Evolutionary conservation across 2,888 invertebrate genomes (phyloP).

Genomic region (Ormyrus pomaceus): DNA sequence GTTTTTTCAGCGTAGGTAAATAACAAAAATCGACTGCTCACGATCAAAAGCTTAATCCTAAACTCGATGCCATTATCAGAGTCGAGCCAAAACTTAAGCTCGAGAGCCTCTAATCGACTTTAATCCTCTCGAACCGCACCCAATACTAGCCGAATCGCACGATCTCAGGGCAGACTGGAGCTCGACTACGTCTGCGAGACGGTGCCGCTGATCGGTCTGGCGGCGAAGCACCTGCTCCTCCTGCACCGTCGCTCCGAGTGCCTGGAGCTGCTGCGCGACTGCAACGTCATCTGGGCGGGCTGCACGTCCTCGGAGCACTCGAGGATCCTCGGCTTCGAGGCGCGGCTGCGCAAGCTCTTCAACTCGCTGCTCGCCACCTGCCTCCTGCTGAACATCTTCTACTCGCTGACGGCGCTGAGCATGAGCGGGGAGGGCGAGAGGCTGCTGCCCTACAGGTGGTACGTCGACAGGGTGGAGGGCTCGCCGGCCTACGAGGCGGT

Average conservation of each 20-base stretch:
- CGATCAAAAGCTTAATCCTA: not conserved
- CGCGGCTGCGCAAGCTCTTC: too few species aligned
- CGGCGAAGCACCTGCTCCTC: not conserved
- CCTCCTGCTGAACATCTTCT: not conserved
- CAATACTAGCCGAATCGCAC: too few species aligned
- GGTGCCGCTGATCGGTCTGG: conserved; percentile 1
- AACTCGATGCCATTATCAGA: not conserved
- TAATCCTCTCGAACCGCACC: too few species aligned
- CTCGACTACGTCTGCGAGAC: conserved; percentile 6
- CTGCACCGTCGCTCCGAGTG: not conserved
- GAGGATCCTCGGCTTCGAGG: too few species aligned
- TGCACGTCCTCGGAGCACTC: too few species aligned
- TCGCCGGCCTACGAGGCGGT: conserved; percentile 61
- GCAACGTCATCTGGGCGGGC: not conserved
- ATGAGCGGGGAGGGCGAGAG: too few species aligned
- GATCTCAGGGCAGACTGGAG: not conserved
- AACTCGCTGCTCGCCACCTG: not conserved
- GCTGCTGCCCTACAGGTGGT: conserved; percentile 17
- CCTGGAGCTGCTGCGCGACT: not conserved
- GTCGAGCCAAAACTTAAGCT: not conserved
- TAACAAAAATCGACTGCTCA: not conserved
- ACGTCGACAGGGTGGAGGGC: conserved; percentile 48
- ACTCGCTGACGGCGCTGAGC: not conserved
- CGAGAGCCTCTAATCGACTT: not conserved
- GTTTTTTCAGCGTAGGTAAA: not conserved